phyloP scores from a whole-genome alignment of 2,797 vertebrate genomes.

The Dallia pectoralis region DNA sequence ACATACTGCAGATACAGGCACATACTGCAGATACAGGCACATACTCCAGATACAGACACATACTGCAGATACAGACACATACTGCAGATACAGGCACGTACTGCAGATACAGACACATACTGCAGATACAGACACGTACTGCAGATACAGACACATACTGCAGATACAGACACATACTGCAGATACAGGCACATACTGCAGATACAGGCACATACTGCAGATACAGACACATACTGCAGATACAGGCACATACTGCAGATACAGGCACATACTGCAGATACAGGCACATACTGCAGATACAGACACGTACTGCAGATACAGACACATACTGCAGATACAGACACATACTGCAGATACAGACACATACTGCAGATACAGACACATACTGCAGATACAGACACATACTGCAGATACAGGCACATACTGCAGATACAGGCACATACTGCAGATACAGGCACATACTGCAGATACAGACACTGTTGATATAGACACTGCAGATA shows the following conservation, averaged over 20 bases:
- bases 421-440: constrained; percentile 70
- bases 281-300: background rate
- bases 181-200: background rate
- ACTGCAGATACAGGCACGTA: constrained; percentile 70
- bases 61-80: no score
- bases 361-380: no score
- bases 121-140: background rate
- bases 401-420: no score
- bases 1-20: background rate
- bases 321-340: no score
- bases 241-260: background rate
- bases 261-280: background rate
- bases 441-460: background rate
- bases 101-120: background rate
- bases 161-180: background rate
- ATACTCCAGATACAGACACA: no score
- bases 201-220: constrained; percentile 86
- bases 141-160: background rate
- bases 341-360: background rate
- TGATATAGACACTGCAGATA: background rate
- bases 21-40: no score
- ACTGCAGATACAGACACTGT: background rate
- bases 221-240: constrained; percentile 71
- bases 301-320: background rate
- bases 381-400: no score